Conservation (phyloP, 2,113 vertebrate genomes). For the Fukomys damarensis region DNA sequence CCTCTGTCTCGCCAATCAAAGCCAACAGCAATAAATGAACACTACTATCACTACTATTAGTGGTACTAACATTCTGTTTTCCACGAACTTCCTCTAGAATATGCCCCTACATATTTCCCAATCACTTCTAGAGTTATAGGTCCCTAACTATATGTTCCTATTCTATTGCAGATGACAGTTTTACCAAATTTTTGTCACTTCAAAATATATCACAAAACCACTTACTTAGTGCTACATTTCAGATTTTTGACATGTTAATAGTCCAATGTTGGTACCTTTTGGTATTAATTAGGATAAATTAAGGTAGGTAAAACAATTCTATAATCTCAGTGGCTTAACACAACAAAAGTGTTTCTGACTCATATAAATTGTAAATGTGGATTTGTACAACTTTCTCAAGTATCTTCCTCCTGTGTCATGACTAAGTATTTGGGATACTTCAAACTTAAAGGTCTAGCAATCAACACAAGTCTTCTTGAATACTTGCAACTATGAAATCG, state of each 20-base stretch:
- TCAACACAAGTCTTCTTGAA: constrained; percentile 1
- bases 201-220: constrained; percentile 1
- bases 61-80: too few species aligned
- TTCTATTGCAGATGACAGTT: too few species aligned
- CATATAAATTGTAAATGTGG: background rate
- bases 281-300: background rate
- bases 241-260: background rate
- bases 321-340: background rate
- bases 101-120: too few species aligned
- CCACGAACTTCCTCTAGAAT: too few species aligned
- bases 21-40: too few species aligned
- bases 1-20: too few species aligned
- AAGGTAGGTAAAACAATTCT: background rate
- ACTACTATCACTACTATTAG: too few species aligned
- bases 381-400: constrained; percentile 34
- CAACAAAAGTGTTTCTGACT: too few species aligned
- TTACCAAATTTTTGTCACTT: background rate
- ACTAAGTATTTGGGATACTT: too few species aligned
- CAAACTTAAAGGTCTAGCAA: background rate
- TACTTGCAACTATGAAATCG: background rate
- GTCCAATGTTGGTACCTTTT: background rate
- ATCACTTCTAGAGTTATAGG: too few species aligned
- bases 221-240: background rate
- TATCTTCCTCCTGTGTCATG: too few species aligned
- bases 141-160: too few species aligned